Evolutionary conservation across 2,888 invertebrate genomes (phyloP), one percentile per base, ranked within the genome.

Genomic region (Operophtera brumata): DNA sequence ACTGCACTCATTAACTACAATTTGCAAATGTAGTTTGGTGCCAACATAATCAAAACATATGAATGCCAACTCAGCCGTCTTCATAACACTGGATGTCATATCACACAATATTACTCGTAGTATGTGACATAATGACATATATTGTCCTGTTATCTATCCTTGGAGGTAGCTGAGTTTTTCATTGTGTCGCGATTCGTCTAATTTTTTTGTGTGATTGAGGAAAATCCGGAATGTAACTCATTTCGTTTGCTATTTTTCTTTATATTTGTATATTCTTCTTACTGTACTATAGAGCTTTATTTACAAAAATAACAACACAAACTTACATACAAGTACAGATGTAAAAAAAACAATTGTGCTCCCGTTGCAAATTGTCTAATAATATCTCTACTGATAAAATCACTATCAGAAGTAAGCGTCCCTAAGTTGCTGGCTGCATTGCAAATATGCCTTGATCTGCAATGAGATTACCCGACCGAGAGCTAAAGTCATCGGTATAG

Each of bases 41-140:
- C 36, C 32, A 2, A 20, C 20, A 40, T 52, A 52, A 54, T 44
- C 54, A 54, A 48, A 54, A 54, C 35, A 28, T 48, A 54, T 45
- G 54, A 45, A 44, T 45, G 32, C 48, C 43, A 35, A 44, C 35
- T 28, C 28, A 7, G 39, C 12, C 28, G 39, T 54, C 40, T 54
- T 48, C 40, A 47, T 47, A 42, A 41, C 34, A 32, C 14, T 25
- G 47, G 37, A 53, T n/a, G n/a, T n/a, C n/a, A n/a, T n/a, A n/a
- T n/a, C n/a, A n/a, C n/a, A n/a, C n/a, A n/a, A 34, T 37, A 25
- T 11, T 13, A 14, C n/a, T 12, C 14, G 9, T 11, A 54, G 8
- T 54, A 40, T 40, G 32, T 43, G 37, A 47, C 30, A 34, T 39
- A 54, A 32, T 28, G 35, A 9, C 25, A 8, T 50, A 13, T 36